Percentiles rank a stretch among this genome's conserved stretches.
Evolutionary conservation across 2,113 vertebrate species (phyloP).

Genomic region (Thamnaconus septentrionalis): DNA sequence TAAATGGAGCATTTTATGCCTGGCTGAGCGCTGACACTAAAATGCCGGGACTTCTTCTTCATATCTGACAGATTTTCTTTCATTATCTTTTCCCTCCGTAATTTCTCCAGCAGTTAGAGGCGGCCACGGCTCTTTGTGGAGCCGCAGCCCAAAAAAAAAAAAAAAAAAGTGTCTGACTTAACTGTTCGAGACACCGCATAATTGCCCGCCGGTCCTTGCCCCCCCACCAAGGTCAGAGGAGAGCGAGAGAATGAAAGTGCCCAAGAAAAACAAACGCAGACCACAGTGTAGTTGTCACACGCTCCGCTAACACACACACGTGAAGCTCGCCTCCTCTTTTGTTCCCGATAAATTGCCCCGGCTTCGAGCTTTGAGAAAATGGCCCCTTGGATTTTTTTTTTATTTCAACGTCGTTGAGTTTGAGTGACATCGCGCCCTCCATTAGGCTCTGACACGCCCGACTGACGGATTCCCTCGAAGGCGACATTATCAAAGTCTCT

Average conservation of each 20-base stretch:
- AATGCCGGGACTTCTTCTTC: conserved; percentile 56
- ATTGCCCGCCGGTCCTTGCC: conserved; percentile 59
- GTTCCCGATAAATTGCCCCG: conserved; percentile 70
- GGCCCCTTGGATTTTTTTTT: conserved; percentile 51
- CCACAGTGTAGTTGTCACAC: conserved; percentile 69
- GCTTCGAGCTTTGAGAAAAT: conserved; percentile 68
- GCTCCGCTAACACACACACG: conserved; percentile 59
- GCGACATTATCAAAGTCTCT: background rate
- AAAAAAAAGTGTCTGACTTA: conserved; percentile 64
- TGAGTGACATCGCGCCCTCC: conserved; percentile 57
- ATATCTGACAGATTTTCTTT: conserved; percentile 72
- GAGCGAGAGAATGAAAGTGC: conserved; percentile 59
- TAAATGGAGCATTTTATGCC: conserved; percentile 68
- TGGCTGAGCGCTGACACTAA: conserved; percentile 67
- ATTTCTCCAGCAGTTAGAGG: conserved; percentile 60
- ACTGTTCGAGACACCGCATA: conserved; percentile 69
- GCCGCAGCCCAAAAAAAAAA: conserved; percentile 10
- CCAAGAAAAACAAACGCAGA: conserved; percentile 73
- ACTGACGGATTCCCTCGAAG: conserved; percentile 1
- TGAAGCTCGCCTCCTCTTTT: conserved; percentile 63
- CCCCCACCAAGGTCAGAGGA: conserved; percentile 64
- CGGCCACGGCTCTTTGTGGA: conserved; percentile 46
- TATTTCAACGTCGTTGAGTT: conserved; percentile 33
- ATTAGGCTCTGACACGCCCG: conserved; percentile 45
- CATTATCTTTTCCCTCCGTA: conserved; percentile 61